These are phyloP conservation scores for Dallia pectoralis DNA, from an alignment of 2,797 vertebrate species.

Conservation along the genomic window DNA sequence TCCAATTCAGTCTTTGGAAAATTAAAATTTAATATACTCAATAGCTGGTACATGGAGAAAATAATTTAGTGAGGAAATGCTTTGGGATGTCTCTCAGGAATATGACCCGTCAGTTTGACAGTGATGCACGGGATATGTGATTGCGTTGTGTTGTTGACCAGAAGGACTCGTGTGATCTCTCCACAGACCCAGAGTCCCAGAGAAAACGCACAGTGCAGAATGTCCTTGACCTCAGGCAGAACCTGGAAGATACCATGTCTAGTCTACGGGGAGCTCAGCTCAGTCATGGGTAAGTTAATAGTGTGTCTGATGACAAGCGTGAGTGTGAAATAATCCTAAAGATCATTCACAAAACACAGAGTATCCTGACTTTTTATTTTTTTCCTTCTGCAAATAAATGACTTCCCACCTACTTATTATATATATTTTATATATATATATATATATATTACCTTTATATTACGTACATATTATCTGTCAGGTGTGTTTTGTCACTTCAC, in stretches of 20 bases:
- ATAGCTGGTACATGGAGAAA: too few relatives aligned
- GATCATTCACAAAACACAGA: background rate
- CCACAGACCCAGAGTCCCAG: constrained; percentile 93
- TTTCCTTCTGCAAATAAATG: background rate
- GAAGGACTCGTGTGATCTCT: constrained; percentile 31
- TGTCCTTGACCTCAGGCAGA: constrained; percentile 96
- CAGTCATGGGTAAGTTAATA: constrained; percentile 85
- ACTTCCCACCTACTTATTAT: background rate
- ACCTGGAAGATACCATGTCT: constrained; percentile 98
- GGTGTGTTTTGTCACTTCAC: background rate
- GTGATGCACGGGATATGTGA: background rate
- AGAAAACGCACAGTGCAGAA: constrained; percentile 98
- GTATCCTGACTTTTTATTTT: background rate
- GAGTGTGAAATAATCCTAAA: background rate
- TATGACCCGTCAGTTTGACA: constrained; percentile 10
- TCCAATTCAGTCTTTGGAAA: background rate
- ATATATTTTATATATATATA: background rate
- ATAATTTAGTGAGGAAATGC: background rate
- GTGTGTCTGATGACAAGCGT: background rate
- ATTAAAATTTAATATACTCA: background rate
- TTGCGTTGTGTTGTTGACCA: background rate
- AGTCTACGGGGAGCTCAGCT: constrained; percentile 94
- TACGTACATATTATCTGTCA: background rate
- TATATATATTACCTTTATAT: too few relatives aligned
- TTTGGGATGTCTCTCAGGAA: background rate